Evolutionary conservation across 2,888 invertebrate genomes (phyloP), one percentile per base, ranked within the genome.

Genomic region (Onchidella celtica): DNA sequence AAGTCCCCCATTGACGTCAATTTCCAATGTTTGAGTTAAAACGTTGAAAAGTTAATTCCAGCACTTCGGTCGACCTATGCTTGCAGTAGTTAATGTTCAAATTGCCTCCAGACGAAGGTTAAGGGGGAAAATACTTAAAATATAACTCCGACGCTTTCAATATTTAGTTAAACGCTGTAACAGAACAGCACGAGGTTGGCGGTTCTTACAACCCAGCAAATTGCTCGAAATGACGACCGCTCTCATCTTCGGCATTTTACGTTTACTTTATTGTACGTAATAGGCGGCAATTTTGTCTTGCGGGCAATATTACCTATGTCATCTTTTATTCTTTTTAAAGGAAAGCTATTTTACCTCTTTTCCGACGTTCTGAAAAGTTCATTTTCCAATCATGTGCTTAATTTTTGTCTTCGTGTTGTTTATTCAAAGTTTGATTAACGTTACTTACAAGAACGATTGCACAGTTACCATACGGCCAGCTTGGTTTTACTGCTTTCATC

Each of bases 101-200:
- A 59, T 61, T 24, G 57, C 55, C n/a, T 32, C n/a, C 55, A 72
- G 24, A 29, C 32, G 3, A 3, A 1, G 36, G 36, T 14, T 36
- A 38, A 34, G 61, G n/a, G n/a, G n/a, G n/a, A n/a, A n/a, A n/a
- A n/a, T n/a, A n/a, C n/a, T n/a, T n/a, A n/a, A n/a, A n/a, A n/a
- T n/a, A n/a, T n/a, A n/a, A n/a, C n/a, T n/a, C n/a, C n/a, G 36
- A 27, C 73, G 73, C 57, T 73, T 38, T 36, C 59, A n/a, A 73
- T 38, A 61, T 73, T 73, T 73, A 73, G 73, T 73, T 73, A 73
- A 73, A 36, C 73, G 73, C 36, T n/a, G 17, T 21, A 57, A 61
- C 34, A n/a, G 24, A 59, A 24, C 36, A 36, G n/a, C 73, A 14
- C 61, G 73, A 36, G 38, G 59, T 14, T 38, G 36, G 34, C 21